Evolutionary conservation across 2,113 vertebrate genomes (phyloP).

Genomic region (Sinocyclocheilus anophthalmus): DNA sequence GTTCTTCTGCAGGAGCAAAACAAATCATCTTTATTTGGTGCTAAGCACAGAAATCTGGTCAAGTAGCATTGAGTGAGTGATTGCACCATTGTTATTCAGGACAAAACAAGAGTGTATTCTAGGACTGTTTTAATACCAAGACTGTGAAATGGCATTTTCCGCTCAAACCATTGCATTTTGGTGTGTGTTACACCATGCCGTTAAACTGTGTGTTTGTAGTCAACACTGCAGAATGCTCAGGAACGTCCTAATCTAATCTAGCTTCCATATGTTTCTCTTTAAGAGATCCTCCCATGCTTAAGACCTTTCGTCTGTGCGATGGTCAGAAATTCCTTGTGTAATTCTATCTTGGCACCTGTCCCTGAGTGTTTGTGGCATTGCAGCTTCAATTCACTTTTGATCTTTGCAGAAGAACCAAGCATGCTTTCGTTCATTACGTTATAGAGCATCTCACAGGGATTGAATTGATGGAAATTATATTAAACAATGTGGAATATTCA

Average conservation of each 20-base stretch:
- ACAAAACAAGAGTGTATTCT: constrained; percentile 18
- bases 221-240: constrained; percentile 12
- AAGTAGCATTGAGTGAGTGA: background rate
- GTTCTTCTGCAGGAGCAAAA: background rate
- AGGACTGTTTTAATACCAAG: constrained; percentile 15
- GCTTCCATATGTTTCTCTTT: constrained; percentile 59
- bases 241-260: constrained; percentile 59
- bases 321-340: constrained; percentile 47
- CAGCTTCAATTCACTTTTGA: constrained; percentile 41
- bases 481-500: too few relatives aligned
- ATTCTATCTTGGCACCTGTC: constrained; percentile 45
- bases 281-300: constrained; percentile 50
- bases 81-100: constrained; percentile 7
- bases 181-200: background rate
- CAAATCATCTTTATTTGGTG: constrained; percentile 22
- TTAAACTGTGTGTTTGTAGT: constrained; percentile 49
- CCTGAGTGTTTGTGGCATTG: constrained; percentile 37
- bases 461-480: too few relatives aligned
- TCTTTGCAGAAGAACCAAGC: background rate
- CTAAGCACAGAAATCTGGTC: constrained; percentile 8
- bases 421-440: background rate
- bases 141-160: background rate
- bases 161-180: background rate
- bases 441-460: too few relatives aligned
- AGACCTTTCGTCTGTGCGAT: constrained; percentile 36